Evolutionary conservation across 2,888 invertebrate genomes (phyloP).

Genomic region (Leptinotarsa peninsularis): DNA sequence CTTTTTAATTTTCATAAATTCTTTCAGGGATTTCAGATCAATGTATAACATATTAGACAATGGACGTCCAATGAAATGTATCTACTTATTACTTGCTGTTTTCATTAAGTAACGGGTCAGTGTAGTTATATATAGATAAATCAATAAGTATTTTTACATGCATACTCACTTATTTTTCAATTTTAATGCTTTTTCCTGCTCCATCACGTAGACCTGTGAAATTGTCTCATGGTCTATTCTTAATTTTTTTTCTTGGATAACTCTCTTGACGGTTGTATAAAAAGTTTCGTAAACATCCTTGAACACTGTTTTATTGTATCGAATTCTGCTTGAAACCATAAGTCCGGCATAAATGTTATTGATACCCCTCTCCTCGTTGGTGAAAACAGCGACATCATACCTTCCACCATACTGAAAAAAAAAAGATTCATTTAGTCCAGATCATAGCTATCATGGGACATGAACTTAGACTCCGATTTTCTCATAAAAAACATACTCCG

Average conservation of each 20-base stretch:
- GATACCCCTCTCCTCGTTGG: neutral
- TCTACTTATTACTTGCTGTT: too few species aligned
- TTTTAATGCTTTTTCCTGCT: conserved; percentile 8
- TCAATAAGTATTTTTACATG: neutral
- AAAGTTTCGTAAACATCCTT: conserved; percentile 20
- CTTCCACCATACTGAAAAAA: neutral
- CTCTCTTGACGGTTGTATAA: neutral
- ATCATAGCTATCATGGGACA: too few species aligned
- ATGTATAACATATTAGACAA: too few species aligned
- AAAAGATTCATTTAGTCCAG: neutral
- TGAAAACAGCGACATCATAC: neutral
- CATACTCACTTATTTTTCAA: conserved; percentile 12
- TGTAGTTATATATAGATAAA: neutral
- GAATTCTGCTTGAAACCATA: conserved; percentile 14
- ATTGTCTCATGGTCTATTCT: neutral
- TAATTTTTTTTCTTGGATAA: neutral
- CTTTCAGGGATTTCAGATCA: too few species aligned
- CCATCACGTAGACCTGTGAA: conserved; percentile 4
- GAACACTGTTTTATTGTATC: conserved; percentile 22
- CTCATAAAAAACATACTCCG: too few species aligned
- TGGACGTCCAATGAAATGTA: too few species aligned
- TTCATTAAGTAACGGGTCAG: too few species aligned
- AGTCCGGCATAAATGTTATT: conserved; percentile 22
- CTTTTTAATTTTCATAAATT: too few species aligned
- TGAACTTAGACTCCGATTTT: too few species aligned